Base-by-base conservation (phyloP, 2,888 invertebrate species). In the Eristalinus sepulchralis region DNA sequence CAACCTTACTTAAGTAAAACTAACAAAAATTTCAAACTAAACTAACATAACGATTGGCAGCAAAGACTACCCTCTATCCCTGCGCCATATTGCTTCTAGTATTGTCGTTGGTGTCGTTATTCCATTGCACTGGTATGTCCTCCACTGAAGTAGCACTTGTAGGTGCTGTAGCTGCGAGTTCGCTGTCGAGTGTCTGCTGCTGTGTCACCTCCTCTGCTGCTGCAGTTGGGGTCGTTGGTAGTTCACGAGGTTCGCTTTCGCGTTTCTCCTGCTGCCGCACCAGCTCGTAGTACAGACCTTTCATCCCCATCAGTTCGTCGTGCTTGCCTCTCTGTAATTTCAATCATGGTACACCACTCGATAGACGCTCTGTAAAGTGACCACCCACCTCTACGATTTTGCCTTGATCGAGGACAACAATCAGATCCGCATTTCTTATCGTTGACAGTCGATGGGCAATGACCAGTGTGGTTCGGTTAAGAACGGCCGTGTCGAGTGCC, bases 391-490 rank as follows among this genome's bases (percentile, higher is more conserved):
- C 98, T 2, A 96, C 96, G 88, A 98, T 95, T 80, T 94, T 94
- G 36, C 98, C 98, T 89, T 96, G 95, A 89, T 96, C 95, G 63
- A 99, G 93, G 2, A 99, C 98, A 31, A 98, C 97, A 88, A 99
- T 99, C 13, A 97, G 90, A 91, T 99, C 97, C 0, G 98, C 98
- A 91, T 97, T 96, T 91, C 96, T 95, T 78, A 99, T 95, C 0
- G 99, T 99, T 39, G 98, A 98, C 76, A 99, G 93, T 31, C 99
- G 94, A 92, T 99, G 99, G 2, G 99, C 99, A 89, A 99, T 98
- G 0, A 99, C 96, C n/a, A 99, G 92, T 0, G 98, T 98, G 0
- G 99, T 99, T 79, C 98, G 94, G 1, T 97, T 97, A 89, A 95
- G 94, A 6, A 96, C 95, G 0, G 96, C 97, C 10, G 94, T 94